These are phyloP conservation scores for Antheraea assamensis DNA, from an alignment of 2,888 invertebrate species.

Conservation along the genomic window DNA sequence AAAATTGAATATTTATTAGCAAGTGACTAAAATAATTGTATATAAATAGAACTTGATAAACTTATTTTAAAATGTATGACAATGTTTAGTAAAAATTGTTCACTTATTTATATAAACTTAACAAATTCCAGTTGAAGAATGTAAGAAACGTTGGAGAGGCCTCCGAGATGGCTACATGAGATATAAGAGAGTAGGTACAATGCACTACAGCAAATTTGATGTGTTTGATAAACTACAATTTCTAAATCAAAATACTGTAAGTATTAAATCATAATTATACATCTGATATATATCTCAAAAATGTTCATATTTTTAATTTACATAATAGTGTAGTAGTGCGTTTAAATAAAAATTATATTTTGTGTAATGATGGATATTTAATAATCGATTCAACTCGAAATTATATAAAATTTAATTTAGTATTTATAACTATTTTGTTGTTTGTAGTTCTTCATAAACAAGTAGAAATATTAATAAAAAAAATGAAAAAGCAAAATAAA, in stretches of 20 bases:
- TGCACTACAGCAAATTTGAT: conserved; percentile 61
- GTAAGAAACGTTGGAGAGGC: conserved; percentile 81
- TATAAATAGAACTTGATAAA: neutral
- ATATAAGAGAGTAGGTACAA: conserved; percentile 66
- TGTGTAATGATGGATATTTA: no score
- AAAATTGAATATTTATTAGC: no score
- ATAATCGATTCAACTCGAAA: no score
- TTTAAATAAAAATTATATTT: no score
- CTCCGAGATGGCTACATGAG: conserved; percentile 80
- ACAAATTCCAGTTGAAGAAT: conserved; percentile 77
- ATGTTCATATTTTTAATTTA: neutral
- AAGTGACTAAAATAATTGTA: neutral
- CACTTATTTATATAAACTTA: neutral
- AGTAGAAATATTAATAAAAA: no score
- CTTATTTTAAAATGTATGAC: no score
- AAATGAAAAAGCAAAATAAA: no score
- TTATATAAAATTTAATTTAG: no score
- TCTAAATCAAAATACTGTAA: conserved; percentile 46
- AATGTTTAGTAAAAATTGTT: no score
- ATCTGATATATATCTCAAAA: neutral
- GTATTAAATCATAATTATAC: conserved; percentile 1
- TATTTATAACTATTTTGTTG: neutral
- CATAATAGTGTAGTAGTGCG: neutral
- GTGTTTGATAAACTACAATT: conserved; percentile 69
- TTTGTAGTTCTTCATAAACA: neutral